These are phyloP conservation scores for Spinibarbus caldwelli DNA, from an alignment of 2,797 vertebrate genomes.

Conservation along the genomic window DNA sequence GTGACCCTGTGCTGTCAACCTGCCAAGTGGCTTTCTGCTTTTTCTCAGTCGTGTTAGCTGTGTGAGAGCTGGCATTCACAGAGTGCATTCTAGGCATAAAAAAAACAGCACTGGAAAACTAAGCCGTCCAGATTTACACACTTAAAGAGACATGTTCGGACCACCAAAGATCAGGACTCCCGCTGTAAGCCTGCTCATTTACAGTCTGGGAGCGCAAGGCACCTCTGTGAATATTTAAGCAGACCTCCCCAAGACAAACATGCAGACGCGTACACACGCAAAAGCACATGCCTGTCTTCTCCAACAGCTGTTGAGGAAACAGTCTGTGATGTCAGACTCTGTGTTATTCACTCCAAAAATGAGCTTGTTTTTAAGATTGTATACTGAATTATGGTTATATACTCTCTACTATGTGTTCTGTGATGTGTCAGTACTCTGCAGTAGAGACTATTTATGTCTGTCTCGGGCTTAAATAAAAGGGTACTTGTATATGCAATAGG, in stretches of 20 bases:
- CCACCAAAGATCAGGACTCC: slow-evolving; percentile 50
- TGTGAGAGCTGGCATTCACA: slow-evolving; percentile 56
- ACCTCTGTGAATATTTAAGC: slow-evolving; percentile 48
- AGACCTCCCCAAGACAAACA: slow-evolving; percentile 38
- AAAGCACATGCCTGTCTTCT: slow-evolving; percentile 29
- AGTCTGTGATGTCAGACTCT: slow-evolving; percentile 39
- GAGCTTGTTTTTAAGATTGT: slow-evolving; percentile 1
- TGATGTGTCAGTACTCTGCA: slow-evolving; percentile 34
- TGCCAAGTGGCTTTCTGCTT: slow-evolving; percentile 63
- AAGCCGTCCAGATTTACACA: slow-evolving; percentile 50
- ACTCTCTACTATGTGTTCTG: slow-evolving; percentile 17
- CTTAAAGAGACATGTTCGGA: slow-evolving; percentile 55
- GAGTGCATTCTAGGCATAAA: slow-evolving; percentile 47
- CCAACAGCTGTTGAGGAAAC: slow-evolving; percentile 46
- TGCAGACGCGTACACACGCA: not conserved
- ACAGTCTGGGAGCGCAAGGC: slow-evolving; percentile 20
- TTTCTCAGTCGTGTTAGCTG: slow-evolving; percentile 51
- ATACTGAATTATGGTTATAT: slow-evolving; percentile 25
- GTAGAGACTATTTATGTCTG: slow-evolving; percentile 51
- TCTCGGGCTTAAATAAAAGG: slow-evolving; percentile 39
- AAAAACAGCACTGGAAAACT: slow-evolving; percentile 55
- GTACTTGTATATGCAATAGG: slow-evolving; percentile 45
- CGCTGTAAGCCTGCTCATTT: slow-evolving; percentile 28
- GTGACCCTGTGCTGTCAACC: slow-evolving; percentile 54
- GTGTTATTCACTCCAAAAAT: slow-evolving; percentile 4